phyloP scores from a whole-genome alignment of 2,888 invertebrate species.

The Pollenia angustigena region DNA sequence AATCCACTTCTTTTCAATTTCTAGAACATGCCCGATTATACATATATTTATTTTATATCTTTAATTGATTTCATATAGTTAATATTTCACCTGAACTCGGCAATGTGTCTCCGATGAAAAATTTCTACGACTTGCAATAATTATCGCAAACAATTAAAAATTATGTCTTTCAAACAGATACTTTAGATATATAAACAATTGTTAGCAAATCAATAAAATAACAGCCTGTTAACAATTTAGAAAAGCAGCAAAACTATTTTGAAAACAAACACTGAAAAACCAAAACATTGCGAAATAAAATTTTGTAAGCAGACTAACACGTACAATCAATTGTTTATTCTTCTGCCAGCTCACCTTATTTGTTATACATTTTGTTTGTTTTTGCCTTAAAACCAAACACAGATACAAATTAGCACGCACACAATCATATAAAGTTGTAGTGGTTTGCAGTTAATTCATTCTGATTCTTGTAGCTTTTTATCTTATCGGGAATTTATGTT shows the following conservation, averaged over 20 bases:
- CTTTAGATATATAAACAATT: not conserved
- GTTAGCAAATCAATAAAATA: not conserved
- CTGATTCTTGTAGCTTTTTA: constrained; percentile 46
- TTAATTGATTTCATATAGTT: no score
- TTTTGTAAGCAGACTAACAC: constrained; percentile 8
- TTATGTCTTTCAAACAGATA: not conserved
- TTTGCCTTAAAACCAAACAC: constrained; percentile 15
- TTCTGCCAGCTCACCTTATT: constrained; percentile 35
- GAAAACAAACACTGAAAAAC: not conserved
- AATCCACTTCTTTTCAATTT: no score
- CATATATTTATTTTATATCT: no score
- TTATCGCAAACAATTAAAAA: no score
- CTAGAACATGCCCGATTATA: no score
- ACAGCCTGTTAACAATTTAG: constrained; percentile 16
- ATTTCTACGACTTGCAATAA: no score
- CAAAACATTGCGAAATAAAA: constrained; percentile 18
- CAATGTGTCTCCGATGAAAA: no score
- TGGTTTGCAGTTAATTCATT: constrained; percentile 19
- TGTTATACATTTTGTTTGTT: constrained; percentile 26
- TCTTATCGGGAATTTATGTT: constrained; percentile 67
- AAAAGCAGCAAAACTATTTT: not conserved
- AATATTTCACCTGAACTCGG: no score
- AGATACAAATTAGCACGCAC: constrained; percentile 14
- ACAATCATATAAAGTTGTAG: not conserved
- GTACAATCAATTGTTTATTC: constrained; percentile 41